Evolutionary conservation across 1,140 invertebrate species (phyloP).

Genomic region (Drosophila sproati): DNA sequence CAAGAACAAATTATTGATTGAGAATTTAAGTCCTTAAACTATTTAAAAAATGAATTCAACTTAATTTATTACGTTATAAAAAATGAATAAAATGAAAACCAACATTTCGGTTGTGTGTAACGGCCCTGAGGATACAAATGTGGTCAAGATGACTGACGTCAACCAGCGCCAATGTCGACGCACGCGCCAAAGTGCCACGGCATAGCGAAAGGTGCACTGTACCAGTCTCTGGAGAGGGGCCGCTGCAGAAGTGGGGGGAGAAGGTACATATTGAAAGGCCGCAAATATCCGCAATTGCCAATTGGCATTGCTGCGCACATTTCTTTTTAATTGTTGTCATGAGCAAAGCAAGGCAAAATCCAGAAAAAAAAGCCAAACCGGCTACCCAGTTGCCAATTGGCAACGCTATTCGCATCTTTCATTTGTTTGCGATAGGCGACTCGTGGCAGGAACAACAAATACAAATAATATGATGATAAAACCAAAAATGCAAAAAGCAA

Average conservation of each 20-base stretch:
- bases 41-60: too few relatives aligned
- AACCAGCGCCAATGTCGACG: constrained; percentile 53
- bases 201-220: constrained; percentile 60
- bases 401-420: constrained; percentile 25
- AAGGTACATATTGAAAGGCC: not conserved
- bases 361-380: not conserved
- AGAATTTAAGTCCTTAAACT: too few relatives aligned
- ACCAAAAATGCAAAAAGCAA: constrained; percentile 19
- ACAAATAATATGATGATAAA: too few relatives aligned
- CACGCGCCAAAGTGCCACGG: constrained; percentile 46
- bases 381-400: constrained; percentile 37
- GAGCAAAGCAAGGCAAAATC: constrained; percentile 13
- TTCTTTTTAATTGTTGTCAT: constrained; percentile 71
- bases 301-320: constrained; percentile 69
- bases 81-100: not conserved
- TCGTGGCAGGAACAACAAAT: constrained; percentile 46
- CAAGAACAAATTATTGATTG: too few relatives aligned
- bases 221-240: not conserved
- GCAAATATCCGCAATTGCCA: constrained; percentile 69
- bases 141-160: constrained; percentile 12
- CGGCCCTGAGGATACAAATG: constrained; percentile 31
- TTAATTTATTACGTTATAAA: too few relatives aligned
- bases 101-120: constrained; percentile 6
- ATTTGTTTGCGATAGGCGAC: constrained; percentile 65
- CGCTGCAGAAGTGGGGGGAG: not conserved